These are phyloP conservation scores for Petrocephalus sullivani DNA, from an alignment of 2,797 vertebrate species.

Conservation along the genomic window DNA sequence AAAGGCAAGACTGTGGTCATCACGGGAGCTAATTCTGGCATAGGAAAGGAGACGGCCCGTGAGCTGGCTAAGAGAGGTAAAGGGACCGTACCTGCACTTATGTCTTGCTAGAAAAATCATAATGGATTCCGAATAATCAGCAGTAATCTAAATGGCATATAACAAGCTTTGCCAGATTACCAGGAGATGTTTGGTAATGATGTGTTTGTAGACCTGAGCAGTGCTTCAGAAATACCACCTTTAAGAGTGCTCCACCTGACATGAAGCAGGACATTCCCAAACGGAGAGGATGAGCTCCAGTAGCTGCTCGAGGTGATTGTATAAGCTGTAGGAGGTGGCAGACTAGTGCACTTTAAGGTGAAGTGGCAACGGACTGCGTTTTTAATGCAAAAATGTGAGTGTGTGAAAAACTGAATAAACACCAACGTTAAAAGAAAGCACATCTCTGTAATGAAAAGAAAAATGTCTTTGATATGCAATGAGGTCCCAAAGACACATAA, in stretches of 20 bases:
- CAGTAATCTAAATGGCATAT: not conserved
- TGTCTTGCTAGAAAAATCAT: not conserved
- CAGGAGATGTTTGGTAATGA: not conserved
- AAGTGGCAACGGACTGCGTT: not conserved
- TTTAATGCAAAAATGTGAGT: not conserved
- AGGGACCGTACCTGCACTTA: not conserved
- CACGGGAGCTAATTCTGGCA: constrained; percentile 78
- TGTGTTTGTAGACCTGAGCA: not conserved
- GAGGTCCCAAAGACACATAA: not conserved
- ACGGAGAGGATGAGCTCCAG: not conserved
- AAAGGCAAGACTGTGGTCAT: constrained; percentile 74
- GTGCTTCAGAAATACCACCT: not conserved
- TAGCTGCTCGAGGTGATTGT: not conserved
- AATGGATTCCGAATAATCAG: not conserved
- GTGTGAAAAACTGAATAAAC: not conserved
- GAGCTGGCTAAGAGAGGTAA: constrained; percentile 76
- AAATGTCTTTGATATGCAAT: constrained; percentile 2
- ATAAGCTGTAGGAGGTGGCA: not conserved
- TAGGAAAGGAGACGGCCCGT: constrained; percentile 72
- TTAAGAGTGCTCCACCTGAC: not conserved
- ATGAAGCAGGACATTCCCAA: not conserved
- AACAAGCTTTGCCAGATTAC: not conserved
- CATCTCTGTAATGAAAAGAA: not conserved
- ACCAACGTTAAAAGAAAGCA: not conserved
- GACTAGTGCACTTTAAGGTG: not conserved